Evolutionary conservation across 1,140 invertebrate genomes (phyloP), one percentile per base, ranked within the genome.

Genomic region (Oedothorax gibbosus): DNA sequence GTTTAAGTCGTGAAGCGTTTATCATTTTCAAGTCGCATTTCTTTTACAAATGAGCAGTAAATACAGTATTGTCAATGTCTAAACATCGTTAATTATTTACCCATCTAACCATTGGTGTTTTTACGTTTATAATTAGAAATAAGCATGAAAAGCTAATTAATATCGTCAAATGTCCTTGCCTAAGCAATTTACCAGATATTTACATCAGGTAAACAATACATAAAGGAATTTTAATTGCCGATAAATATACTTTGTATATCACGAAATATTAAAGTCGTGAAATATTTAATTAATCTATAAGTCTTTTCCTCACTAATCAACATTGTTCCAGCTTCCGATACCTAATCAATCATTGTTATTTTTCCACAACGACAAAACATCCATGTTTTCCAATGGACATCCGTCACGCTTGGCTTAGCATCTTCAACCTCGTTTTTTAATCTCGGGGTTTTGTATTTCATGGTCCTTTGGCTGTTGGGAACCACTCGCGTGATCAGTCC

Each of bases 171-270:
- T 35, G 35, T 35, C 35, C 35, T 35, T 35, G 35, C 35, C 35
- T 35, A 35, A 35, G 35, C 35, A 35, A 35, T 35, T 35, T 35
- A 35, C 35, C 35, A 35, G 35, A 35, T 35, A 35, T 5, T 35
- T 35, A 35, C 35, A 35, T 35, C 35, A 35, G 35, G 1, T 35
- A 35, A 35, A 35, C 66, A 5, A 68, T 50, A 21, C 1, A 20
- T 69, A 69, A 69, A 69, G 50, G 20, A n/a, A 71, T 71, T n/a
- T 20, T 71, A 49, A 71, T 51, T 71, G 69, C 54, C 69, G 20
- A 53, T 49, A 51, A 69, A 18, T 10, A n/a, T 18, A 15, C 14
- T 18, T 69, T 69, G 10, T 3, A 71, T n/a, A 18, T 18, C 69
- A 53, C 20, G 69, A 71, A 71, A 49, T 71, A 53, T 53, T 18